Percentiles rank a stretch among this genome's conserved stretches.
Conservation (phyloP, 2,113 vertebrate species). For the Phyllostomus hastatus region DNA sequence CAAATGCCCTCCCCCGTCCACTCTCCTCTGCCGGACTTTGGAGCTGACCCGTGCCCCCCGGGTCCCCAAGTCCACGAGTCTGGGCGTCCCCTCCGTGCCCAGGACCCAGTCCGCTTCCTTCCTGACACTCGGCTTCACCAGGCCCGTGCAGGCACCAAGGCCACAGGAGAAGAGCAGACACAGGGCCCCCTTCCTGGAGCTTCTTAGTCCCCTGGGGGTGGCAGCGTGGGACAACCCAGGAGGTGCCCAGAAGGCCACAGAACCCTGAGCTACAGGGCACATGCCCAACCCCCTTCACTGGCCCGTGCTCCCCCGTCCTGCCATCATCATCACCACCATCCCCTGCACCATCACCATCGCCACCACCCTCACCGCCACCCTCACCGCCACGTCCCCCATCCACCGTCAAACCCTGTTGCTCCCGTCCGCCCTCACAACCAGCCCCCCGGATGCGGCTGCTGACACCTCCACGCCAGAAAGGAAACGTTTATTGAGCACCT, state of each 20-base stretch:
- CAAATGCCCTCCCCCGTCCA: neutral
- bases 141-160: neutral
- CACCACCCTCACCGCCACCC: accelerated
- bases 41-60: neutral
- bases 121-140: neutral
- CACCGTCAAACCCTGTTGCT: neutral
- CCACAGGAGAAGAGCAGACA: neutral
- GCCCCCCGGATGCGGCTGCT: neutral
- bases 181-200: neutral
- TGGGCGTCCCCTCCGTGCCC: accelerated
- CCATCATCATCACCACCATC: no score
- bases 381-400: accelerated
- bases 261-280: neutral
- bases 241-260: neutral
- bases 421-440: neutral
- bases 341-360: no score
- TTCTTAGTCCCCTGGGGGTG: neutral
- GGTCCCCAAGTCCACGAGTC: neutral
- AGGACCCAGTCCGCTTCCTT: neutral
- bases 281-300: neutral
- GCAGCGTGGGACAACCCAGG: neutral
- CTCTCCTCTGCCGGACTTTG: accelerated
- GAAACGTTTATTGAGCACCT: neutral
- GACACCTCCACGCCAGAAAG: neutral
- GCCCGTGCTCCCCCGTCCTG: neutral